Evolutionary conservation across 1,140 invertebrate genomes (phyloP).

Genomic region (Macrobrachium nipponense): DNA sequence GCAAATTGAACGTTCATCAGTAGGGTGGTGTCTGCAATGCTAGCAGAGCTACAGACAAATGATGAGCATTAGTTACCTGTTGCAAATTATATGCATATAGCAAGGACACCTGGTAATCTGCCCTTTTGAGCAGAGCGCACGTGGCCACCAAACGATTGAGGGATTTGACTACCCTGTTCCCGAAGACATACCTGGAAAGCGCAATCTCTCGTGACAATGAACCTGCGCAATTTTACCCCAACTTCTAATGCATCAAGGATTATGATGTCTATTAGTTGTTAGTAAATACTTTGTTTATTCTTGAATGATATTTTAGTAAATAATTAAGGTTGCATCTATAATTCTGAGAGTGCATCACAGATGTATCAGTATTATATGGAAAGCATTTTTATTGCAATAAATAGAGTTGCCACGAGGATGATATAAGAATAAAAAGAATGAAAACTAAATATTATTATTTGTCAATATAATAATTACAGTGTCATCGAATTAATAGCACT

Average conservation of each 20-base stretch:
- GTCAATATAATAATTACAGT: too few relatives aligned
- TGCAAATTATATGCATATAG: slow-evolving; percentile 30
- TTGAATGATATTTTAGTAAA: too few relatives aligned
- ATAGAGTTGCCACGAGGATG: too few relatives aligned
- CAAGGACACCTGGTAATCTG: slow-evolving; percentile 26
- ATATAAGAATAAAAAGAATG: too few relatives aligned
- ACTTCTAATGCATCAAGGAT: neutral
- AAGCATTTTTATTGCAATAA: too few relatives aligned
- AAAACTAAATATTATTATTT: too few relatives aligned
- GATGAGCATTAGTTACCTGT: slow-evolving; percentile 3
- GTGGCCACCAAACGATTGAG: slow-evolving; percentile 31
- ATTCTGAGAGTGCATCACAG: too few relatives aligned
- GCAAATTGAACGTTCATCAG: too few relatives aligned
- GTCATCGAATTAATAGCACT: too few relatives aligned
- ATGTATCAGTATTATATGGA: too few relatives aligned
- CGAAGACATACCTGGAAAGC: slow-evolving; percentile 29
- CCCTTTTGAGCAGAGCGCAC: slow-evolving; percentile 10
- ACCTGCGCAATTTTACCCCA: neutral
- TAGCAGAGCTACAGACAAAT: too few relatives aligned
- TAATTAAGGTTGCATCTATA: too few relatives aligned
- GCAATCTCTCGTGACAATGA: neutral
- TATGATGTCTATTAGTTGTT: neutral
- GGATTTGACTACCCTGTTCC: slow-evolving; percentile 27
- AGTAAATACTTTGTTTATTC: neutral
- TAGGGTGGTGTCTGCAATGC: neutral